Base-by-base conservation (phyloP, 2,113 vertebrate genomes). In the Rissa tridactyla region DNA sequence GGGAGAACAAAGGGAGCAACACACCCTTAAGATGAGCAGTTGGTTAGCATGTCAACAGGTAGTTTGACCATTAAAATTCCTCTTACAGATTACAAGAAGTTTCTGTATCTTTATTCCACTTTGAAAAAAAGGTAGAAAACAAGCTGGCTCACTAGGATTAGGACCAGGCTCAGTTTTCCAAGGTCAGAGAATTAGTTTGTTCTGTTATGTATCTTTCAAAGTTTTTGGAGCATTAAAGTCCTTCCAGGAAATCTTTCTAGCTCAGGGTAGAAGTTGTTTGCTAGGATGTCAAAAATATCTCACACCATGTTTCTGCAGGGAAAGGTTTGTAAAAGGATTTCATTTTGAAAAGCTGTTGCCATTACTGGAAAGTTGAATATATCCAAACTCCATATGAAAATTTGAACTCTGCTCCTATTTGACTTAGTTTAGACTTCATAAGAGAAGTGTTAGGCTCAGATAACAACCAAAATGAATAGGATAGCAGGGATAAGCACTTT, bases 321-420 rank as follows among this genome's bases (percentile, higher is more conserved):
- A 95, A 96, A 93, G 23, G 34, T 80, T 80, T 95, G 70, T 88
- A 64, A 92, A 95, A 89, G 32, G 40, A 86, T 90, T 97, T 83
- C 2, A 57, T 92, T 94, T 96, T 97, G 89, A 71, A 94, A 92
- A 90, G 47, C 89, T 96, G 64, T 96, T 97, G 88, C 82, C 6
- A 1, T 95, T 92, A 93, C 82, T 93, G 90, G 61, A 82, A 89
- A 88, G 82, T 82, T 97, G 30, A 20, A 78, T 94, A 76, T 95
- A 97, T 91, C 77, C 68, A 72, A 96, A 94, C 54, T 91, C 54
- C 46, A 3, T 87, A 86, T 73, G 79, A 97, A 97, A 91, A 96
- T 86, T 86, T 88, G 52, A 91, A 58, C 54, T 97, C 73, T 96
- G 54, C 77, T 97, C 52, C n/a, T 96, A 57, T 90, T 88, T 95